These are phyloP conservation scores for Takifugu bimaculatus DNA, from an alignment of 2,113 vertebrate genomes.

Conservation along the genomic window DNA sequence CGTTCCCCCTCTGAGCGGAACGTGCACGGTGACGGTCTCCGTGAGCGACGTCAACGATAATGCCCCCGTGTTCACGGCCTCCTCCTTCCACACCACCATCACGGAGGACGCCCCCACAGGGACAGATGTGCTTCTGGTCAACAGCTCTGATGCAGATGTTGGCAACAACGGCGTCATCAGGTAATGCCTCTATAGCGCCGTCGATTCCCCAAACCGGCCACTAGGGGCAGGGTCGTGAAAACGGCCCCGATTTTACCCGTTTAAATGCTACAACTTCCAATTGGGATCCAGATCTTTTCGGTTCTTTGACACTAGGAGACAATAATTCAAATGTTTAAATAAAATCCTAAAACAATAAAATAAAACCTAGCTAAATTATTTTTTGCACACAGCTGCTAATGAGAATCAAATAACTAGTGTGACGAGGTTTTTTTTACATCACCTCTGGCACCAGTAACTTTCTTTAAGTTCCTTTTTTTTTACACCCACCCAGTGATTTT, in stretches of 20 bases:
- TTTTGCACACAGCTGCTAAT: no score
- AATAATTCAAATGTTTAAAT: no score
- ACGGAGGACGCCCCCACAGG: conserved; percentile 89
- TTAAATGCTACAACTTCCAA: no score
- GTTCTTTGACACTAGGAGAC: no score
- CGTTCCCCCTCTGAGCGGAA: conserved; percentile 87
- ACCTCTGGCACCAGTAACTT: no score
- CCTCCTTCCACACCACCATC: conserved; percentile 82
- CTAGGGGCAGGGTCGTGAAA: neutral
- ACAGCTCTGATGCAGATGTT: conserved; percentile 86
- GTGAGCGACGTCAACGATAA: conserved; percentile 95
- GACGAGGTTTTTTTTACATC: no score
- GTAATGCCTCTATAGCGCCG: conserved; percentile 54
- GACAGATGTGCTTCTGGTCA: conserved; percentile 89
- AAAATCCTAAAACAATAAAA: no score
- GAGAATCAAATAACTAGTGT: no score
- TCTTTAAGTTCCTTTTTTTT: no score
- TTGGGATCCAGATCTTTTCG: no score
- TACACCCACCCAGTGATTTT: no score
- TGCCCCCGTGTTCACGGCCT: conserved; percentile 81
- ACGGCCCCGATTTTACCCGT: neutral
- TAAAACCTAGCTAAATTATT: no score
- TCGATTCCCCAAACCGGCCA: neutral
- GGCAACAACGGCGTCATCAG: conserved; percentile 89
- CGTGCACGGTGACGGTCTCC: conserved; percentile 85